Evolutionary conservation across 1,140 invertebrate species (phyloP).

Genomic region (Heliconius hermathena): DNA sequence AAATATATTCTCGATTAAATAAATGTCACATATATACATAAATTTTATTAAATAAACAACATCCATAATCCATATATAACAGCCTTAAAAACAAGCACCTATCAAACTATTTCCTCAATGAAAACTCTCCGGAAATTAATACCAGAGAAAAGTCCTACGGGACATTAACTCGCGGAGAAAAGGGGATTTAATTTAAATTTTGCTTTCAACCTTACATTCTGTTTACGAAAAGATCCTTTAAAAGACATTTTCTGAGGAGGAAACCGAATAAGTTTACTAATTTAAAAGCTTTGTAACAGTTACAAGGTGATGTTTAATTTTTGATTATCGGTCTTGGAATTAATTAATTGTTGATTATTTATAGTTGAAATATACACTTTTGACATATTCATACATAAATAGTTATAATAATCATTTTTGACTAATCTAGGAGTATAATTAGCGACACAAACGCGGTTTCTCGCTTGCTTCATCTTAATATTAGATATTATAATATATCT

Average conservation of each 20-base stretch:
- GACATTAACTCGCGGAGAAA: slow-evolving; percentile 64
- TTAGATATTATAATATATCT: too few relatives aligned
- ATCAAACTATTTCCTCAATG: slow-evolving; percentile 67
- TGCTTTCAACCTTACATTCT: slow-evolving; percentile 57
- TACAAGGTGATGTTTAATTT: slow-evolving; percentile 10
- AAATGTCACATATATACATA: background rate
- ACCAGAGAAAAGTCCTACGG: slow-evolving; percentile 66
- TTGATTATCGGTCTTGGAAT: background rate
- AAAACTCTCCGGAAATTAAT: slow-evolving; percentile 73
- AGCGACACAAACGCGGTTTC: too few relatives aligned
- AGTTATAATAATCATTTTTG: too few relatives aligned
- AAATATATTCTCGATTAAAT: background rate
- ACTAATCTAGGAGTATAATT: too few relatives aligned
- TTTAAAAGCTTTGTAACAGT: slow-evolving; percentile 38
- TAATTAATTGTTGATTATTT: background rate
- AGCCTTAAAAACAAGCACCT: slow-evolving; percentile 30
- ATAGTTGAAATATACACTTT: background rate
- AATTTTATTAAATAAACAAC: background rate
- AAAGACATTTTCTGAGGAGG: slow-evolving; percentile 40
- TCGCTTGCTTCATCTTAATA: too few relatives aligned
- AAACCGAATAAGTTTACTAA: slow-evolving; percentile 40
- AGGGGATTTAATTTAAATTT: slow-evolving; percentile 71
- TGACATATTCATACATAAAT: too few relatives aligned
- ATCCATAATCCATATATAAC: background rate
- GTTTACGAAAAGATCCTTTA: slow-evolving; percentile 51